These are phyloP conservation scores for Mus spretus DNA, from an alignment of 2,797 vertebrate species.

Conservation along the genomic window DNA sequence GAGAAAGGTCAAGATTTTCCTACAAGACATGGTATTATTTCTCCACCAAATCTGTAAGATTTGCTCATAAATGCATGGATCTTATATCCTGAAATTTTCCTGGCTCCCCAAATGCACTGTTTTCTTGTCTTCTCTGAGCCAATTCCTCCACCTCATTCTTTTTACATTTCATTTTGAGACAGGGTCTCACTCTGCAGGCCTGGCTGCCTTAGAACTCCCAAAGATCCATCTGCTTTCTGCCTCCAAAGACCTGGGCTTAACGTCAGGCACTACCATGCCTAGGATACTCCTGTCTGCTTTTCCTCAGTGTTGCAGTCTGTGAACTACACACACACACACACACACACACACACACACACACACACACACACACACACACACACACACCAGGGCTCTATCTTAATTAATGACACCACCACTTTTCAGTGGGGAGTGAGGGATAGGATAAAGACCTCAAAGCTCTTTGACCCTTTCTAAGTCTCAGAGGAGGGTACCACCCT, in stretches of 20 bases:
- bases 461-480: neutral
- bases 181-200: neutral
- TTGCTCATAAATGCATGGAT: neutral
- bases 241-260: neutral
- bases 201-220: neutral
- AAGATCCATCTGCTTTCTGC: neutral
- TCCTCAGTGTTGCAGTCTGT: neutral
- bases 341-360: no score
- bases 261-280: neutral
- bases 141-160: neutral
- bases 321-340: neutral
- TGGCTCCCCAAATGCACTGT: neutral
- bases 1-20: slow-evolving; percentile 5
- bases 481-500: neutral
- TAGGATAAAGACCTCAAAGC: neutral
- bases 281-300: neutral
- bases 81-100: neutral
- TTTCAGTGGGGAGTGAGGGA: neutral
- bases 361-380: neutral
- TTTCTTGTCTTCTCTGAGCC: neutral
- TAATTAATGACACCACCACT: rapidly evolving
- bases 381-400: neutral
- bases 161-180: neutral
- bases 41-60: neutral
- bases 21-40: neutral